Evolutionary conservation across 1,140 invertebrate species (phyloP).

Genomic region (Mamestra configurata): DNA sequence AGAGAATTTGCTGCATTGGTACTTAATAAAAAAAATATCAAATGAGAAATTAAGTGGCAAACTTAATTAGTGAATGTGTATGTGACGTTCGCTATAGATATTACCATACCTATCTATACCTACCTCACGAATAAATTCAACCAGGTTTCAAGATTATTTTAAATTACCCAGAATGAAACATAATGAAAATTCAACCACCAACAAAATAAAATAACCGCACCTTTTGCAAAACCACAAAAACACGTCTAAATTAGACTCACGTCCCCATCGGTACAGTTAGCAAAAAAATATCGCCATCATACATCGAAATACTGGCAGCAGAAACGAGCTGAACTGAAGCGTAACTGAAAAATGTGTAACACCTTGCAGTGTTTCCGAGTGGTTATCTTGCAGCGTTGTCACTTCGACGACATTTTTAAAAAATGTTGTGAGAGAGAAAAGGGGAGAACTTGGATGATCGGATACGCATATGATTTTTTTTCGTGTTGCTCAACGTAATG

Average conservation of each 20-base stretch:
- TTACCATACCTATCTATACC: too few relatives aligned
- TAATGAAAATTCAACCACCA: neutral
- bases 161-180: neutral
- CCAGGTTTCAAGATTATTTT: neutral
- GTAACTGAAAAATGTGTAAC: constrained; percentile 80
- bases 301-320: constrained; percentile 44
- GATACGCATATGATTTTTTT: constrained; percentile 35
- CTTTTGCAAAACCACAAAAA: constrained; percentile 20
- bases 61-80: too few relatives aligned
- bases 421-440: constrained; percentile 20
- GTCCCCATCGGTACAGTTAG: constrained; percentile 13
- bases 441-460: neutral
- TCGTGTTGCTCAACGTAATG: neutral
- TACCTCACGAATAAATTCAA: too few relatives aligned
- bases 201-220: neutral
- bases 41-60: too few relatives aligned
- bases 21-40: too few relatives aligned
- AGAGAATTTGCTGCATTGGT: too few relatives aligned
- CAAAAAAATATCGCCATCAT: constrained; percentile 42
- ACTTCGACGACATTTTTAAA: constrained; percentile 45
- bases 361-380: constrained; percentile 72
- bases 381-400: constrained; percentile 65
- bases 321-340: constrained; percentile 65
- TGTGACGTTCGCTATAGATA: too few relatives aligned
- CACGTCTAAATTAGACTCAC: constrained; percentile 25